Base-by-base conservation (phyloP, 2,888 invertebrate species). In the Yponomeuta plumbellus region DNA sequence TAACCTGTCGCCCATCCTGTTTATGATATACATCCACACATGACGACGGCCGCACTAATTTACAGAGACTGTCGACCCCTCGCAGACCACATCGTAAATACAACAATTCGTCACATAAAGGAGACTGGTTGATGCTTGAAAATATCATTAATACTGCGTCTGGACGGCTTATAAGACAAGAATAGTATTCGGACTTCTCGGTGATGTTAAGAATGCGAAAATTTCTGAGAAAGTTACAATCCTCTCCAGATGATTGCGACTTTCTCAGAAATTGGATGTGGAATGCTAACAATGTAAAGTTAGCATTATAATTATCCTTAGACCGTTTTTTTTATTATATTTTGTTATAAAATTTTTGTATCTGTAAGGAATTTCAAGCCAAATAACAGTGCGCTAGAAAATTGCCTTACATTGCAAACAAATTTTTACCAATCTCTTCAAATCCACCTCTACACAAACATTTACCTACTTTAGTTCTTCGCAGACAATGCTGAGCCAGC, bases 1-100 rank as follows among this genome's bases (percentile, higher is more conserved):
- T 52, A 52, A 52, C 44, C 44, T 52, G 44, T 52, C 44, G 44
- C 44, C 44, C 44, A 52, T 52, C 44, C 44, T 52, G 44, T 52
- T 52, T 52, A 52, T 52, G 44, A 52, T 17, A 17, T 52, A 52
- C 44, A 17, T 52, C 44, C 44, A 52, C 17, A 52, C 17, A 2
- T 44, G 44, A 52, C 44, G 44, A 52, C 44, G 44, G 17, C 17
- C 44, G 17, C 44, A 52, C 44, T 52, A 34, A 5, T 34, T 10
- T 8, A 34, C 34, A 5, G 34, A 34, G 34, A 34, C 34, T 34
- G 34, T 34, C 34, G 34, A 34, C 34, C 34, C 8, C 34, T 34
- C 34, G 6, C 8, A 5, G 34, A 34, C 34, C 34, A 52, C 44
- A 17, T 52, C 44, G 44, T 52, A 52, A 52, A 52, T 52, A 52